A percentile compares a stretch with the other conserved stretches of the same genome.
These are phyloP conservation scores for Eulacestoma nigropectus DNA, from an alignment of 2,113 vertebrate species.

Conservation along the genomic window DNA sequence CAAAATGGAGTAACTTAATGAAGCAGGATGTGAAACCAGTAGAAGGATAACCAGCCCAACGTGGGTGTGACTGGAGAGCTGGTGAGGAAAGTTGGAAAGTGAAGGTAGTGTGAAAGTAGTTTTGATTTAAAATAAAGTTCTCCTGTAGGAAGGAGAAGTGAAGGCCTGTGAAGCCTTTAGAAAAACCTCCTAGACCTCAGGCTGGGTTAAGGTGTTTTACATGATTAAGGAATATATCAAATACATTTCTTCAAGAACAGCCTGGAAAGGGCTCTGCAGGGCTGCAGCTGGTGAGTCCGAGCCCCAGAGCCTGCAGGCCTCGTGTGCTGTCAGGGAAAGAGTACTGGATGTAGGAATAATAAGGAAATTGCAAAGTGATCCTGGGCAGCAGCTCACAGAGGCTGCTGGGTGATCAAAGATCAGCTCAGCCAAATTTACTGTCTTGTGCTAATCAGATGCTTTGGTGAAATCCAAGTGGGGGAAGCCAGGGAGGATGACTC, in stretches of 20 bases:
- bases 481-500: not conserved
- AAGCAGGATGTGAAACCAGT: not conserved
- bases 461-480: not conserved
- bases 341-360: not conserved
- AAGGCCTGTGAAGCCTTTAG: not conserved
- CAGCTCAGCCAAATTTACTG: not conserved
- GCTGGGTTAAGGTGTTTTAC: not conserved
- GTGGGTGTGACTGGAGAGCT: not conserved
- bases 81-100: not conserved
- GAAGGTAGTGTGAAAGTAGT: fast-evolving
- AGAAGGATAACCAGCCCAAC: not conserved
- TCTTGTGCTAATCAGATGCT: not conserved
- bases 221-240: not conserved
- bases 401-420: not conserved
- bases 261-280: not conserved
- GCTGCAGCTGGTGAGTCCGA: not conserved
- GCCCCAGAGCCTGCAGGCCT: not conserved
- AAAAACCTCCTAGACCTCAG: not conserved
- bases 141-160: not conserved
- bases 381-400: not conserved
- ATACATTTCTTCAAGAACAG: not conserved
- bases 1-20: not conserved
- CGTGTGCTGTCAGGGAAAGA: fast-evolving
- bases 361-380: not conserved
- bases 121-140: not conserved